These are phyloP conservation scores for Nezara viridula DNA, from an alignment of 2,888 invertebrate genomes.

Conservation along the genomic window DNA sequence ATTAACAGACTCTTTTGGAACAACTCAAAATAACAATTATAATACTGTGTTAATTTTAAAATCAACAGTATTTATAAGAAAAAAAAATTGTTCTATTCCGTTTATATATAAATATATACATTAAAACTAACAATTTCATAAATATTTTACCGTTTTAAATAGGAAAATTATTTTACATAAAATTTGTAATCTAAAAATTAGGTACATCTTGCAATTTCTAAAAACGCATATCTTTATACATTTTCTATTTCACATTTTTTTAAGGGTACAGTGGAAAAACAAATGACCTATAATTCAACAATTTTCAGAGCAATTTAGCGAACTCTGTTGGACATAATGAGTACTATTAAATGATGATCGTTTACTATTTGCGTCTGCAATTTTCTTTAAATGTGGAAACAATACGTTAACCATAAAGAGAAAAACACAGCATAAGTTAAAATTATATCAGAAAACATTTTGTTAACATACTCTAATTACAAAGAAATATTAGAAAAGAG, in stretches of 20 bases:
- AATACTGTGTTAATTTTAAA: constrained; percentile 49
- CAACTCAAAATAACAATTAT: constrained; percentile 43
- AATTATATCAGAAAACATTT: neutral
- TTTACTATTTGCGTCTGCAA: neutral
- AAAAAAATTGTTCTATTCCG: neutral
- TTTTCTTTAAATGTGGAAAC: no score
- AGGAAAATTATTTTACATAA: neutral
- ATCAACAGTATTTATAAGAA: constrained; percentile 18
- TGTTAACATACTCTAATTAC: neutral
- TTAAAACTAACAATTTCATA: constrained; percentile 25
- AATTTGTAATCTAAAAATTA: neutral
- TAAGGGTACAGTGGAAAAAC: neutral
- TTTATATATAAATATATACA: constrained; percentile 41
- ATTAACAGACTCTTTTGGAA: constrained; percentile 41
- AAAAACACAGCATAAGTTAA: neutral
- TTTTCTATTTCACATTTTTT: neutral
- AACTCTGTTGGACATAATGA: neutral
- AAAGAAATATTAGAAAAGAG: neutral
- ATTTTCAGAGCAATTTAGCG: neutral
- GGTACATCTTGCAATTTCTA: constrained; percentile 7
- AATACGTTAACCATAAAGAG: neutral
- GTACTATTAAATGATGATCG: neutral
- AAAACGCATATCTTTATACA: neutral
- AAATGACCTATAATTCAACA: neutral
- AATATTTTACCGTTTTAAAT: constrained; percentile 19